Percentiles rank a stretch among this genome's conserved stretches.
Conservation (phyloP, 2,888 invertebrate genomes). For the Bibio marci region DNA sequence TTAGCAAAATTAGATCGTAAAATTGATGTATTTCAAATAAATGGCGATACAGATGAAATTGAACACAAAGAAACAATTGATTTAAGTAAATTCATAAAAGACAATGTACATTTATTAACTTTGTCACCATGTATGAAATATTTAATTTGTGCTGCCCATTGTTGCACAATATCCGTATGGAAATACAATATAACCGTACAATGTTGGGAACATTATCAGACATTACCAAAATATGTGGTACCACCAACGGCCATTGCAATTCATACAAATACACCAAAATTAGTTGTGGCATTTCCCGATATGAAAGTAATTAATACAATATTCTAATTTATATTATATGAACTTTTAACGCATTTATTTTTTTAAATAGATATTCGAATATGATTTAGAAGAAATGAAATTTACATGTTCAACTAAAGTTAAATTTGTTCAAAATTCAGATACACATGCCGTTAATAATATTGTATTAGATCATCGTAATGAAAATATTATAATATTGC, state of each 20-base stretch:
- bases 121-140: constrained; percentile 39
- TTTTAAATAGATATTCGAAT: constrained; percentile 49
- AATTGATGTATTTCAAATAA: constrained; percentile 28
- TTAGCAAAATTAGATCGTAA: constrained; percentile 25
- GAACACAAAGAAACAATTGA: constrained; percentile 25
- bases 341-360: not conserved
- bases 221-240: constrained; percentile 51
- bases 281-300: constrained; percentile 62
- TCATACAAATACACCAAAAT: constrained; percentile 35
- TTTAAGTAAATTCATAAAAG: constrained; percentile 28
- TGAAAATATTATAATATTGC: constrained; percentile 46
- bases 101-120: constrained; percentile 34
- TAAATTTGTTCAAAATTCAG: constrained; percentile 32
- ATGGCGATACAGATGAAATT: constrained; percentile 19
- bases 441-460: constrained; percentile 30
- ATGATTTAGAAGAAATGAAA: constrained; percentile 41
- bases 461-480: constrained; percentile 44
- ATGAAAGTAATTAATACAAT: constrained; percentile 40
- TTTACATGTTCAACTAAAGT: constrained; percentile 45
- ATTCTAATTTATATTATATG: not conserved
- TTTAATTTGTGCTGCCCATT: constrained; percentile 47
- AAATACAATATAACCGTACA: constrained; percentile 13
- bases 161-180: constrained; percentile 51
- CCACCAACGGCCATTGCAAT: constrained; percentile 57
- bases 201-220: constrained; percentile 31